Base-by-base conservation (phyloP, 1,140 invertebrate species). In the Heliconius hermathena region DNA sequence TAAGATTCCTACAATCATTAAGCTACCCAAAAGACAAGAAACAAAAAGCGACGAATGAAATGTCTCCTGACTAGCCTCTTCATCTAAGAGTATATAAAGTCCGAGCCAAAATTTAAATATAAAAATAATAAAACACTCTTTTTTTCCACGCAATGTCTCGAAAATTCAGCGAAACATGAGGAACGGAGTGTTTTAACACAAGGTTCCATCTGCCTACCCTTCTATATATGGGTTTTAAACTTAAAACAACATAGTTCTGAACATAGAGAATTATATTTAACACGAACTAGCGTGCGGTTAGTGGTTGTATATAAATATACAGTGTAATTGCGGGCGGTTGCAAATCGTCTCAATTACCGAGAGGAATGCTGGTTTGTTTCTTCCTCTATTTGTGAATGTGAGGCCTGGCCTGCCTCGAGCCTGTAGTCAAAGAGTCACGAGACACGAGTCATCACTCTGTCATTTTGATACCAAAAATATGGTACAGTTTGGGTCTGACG, bases 261-360 rank as follows among this genome's bases (percentile, higher is more conserved):
- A 66, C 22, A 66, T 29, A 29, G 3, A 26, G 26, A 66, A 66
- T 26, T 66, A 1, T 29, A 29, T 66, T 66, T 16, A 26, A 66
- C 60, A 66, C 60, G 29, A 66, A 29, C 22, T 6, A 66, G 60
- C 11, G 9, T 16, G 60, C 26, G 13, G 60, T 29, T 1, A 0
- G 13, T 46, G 41, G 41, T 16, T 16, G n/a, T 29, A 66, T 18
- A 66, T 66, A 66, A 66, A 29, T 13, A 29, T 26, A 29, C 60
- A 66, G 60, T 66, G 11, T 66, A 66, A 66, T 29, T 66, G 22
- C 60, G 60, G 26, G 22, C 60, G 60, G 22, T 66, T 16, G 26
- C 60, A 66, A 66, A 66, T 66, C 60, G 60, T 66, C 60, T 66
- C 60, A 66, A 66, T 66, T 66, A 66, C 54, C 9, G 60, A 16